phyloP scores from a whole-genome alignment of 2,888 invertebrate species.

The Crematogaster levior region DNA sequence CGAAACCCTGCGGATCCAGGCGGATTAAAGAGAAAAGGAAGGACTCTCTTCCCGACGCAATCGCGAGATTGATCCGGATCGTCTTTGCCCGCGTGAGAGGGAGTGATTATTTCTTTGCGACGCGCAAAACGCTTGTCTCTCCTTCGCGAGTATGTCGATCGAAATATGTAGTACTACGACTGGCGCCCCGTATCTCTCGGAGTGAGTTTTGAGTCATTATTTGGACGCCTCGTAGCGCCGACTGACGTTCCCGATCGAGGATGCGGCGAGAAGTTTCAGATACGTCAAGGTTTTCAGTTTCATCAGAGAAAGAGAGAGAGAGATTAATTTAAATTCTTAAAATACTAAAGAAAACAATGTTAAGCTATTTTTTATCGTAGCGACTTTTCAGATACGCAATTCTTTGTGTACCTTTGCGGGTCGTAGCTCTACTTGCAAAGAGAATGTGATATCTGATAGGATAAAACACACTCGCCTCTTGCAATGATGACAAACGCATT shows the following conservation, averaged over 20 bases:
- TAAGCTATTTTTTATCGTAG: not conserved
- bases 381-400: not conserved
- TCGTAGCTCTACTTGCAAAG: not conserved
- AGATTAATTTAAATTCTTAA: not conserved
- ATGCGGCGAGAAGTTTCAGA: not conserved
- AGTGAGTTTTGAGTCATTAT: slow-evolving; percentile 31
- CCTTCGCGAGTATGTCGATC: not conserved
- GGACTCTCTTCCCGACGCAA: not conserved
- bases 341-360: not conserved
- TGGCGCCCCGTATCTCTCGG: slow-evolving; percentile 28
- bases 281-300: not conserved
- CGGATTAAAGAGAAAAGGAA: not conserved
- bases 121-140: slow-evolving; percentile 45
- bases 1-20: slow-evolving; percentile 30
- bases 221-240: not conserved
- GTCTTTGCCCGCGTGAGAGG: not conserved
- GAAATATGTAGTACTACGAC: slow-evolving; percentile 40
- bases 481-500: not conserved
- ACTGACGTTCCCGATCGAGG: not conserved
- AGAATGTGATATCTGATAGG: not conserved
- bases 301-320: not conserved
- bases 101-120: slow-evolving; percentile 42
- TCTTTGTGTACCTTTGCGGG: not conserved
- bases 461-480: not conserved
- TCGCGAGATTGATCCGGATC: not conserved